Evolutionary conservation across 2,888 invertebrate genomes (phyloP).

Genomic region (Yponomeuta sedellus): DNA sequence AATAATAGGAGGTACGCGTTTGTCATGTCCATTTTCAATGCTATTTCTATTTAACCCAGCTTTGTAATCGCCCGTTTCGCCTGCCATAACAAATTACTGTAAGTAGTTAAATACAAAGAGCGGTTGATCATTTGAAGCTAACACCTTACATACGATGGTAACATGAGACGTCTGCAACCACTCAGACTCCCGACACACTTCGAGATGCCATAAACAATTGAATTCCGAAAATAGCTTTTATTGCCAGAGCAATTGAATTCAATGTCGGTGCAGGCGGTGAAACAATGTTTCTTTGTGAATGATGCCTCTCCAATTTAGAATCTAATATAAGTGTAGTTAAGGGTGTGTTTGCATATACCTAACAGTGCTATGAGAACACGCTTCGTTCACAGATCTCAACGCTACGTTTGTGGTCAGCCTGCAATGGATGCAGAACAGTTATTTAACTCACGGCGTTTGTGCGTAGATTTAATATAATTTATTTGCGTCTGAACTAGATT

Average conservation of each 20-base stretch:
- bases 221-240: constrained; percentile 63
- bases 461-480: no score
- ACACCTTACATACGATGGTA: constrained; percentile 53
- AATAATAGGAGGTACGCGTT: background rate
- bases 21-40: background rate
- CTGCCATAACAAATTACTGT: constrained; percentile 18
- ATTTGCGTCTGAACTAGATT: no score
- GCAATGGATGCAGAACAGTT: constrained; percentile 34
- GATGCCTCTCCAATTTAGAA: constrained; percentile 36
- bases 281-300: constrained; percentile 45
- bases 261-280: constrained; percentile 51
- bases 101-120: constrained; percentile 38
- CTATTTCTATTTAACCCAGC: background rate
- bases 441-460: constrained; percentile 1
- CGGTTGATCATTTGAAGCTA: constrained; percentile 47
- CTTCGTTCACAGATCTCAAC: constrained; percentile 31
- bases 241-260: constrained; percentile 61
- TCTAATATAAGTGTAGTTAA: constrained; percentile 36
- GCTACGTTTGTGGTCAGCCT: constrained; percentile 46
- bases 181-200: constrained; percentile 54
- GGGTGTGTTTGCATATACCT: constrained; percentile 32
- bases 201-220: constrained; percentile 56
- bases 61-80: constrained; percentile 7
- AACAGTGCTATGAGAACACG: constrained; percentile 29
- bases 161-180: constrained; percentile 58